A percentile compares a stretch with the other conserved stretches of the same genome.
phyloP scores from a whole-genome alignment of 92 coral and sea anemone genomes.

The Porites lobata region DNA sequence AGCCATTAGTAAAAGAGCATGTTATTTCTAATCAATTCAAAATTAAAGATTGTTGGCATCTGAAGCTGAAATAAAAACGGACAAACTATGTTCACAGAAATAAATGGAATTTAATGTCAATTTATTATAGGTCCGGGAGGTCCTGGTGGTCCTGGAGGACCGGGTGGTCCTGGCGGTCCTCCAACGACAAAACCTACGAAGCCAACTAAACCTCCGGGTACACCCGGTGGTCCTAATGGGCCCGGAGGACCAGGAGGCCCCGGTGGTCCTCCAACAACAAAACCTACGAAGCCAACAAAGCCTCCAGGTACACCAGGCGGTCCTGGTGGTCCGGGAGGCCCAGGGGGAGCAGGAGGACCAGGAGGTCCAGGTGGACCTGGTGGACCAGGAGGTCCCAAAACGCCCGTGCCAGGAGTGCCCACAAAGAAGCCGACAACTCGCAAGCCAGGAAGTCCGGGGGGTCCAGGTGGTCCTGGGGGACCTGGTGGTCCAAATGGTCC shows the following conservation, averaged over 20 bases:
- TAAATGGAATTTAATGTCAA: not conserved
- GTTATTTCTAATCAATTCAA: no score
- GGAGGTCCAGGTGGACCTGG: conserved; percentile 93
- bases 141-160: conserved; percentile 69
- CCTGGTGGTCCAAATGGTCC: conserved; percentile 69
- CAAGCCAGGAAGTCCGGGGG: conserved; percentile 87
- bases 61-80: no score
- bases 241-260: conserved; percentile 82
- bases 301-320: conserved; percentile 80
- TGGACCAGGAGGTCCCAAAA: conserved; percentile 82
- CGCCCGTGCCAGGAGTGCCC: conserved; percentile 81
- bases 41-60: no score
- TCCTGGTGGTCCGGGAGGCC: conserved; percentile 84
- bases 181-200: conserved; percentile 52
- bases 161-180: conserved; percentile 70
- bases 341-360: conserved; percentile 86
- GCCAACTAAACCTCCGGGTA: conserved; percentile 66
- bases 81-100: no score
- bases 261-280: conserved; percentile 67
- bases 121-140: conserved; percentile 14
- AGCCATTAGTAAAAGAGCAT: no score
- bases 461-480: conserved; percentile 77
- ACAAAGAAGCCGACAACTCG: conserved; percentile 41
- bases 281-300: conserved; percentile 5
- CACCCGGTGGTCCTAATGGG: conserved; percentile 74